Evolutionary conservation across 2,113 vertebrate genomes (phyloP).

Genomic region (Chiloscyllium plagiosum): DNA sequence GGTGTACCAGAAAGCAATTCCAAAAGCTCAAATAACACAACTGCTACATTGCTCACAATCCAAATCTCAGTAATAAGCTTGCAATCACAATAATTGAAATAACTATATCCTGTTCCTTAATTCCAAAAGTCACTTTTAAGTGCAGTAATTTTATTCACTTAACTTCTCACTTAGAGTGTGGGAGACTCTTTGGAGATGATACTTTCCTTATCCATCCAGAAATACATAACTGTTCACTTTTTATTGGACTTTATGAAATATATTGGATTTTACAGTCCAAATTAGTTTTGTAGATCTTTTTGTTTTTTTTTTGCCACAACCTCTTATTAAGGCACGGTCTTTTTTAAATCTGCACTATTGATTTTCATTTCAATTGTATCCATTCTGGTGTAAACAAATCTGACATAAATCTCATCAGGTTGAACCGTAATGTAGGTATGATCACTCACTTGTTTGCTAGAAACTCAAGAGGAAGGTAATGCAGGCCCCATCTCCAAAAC

Average conservation of each 20-base stretch:
- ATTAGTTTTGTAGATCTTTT: background rate
- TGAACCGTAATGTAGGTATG: background rate
- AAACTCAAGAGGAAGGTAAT: background rate
- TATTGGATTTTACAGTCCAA: background rate
- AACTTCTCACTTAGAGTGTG: background rate
- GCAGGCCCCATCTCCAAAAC: background rate
- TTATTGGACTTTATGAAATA: background rate
- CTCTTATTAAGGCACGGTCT: background rate
- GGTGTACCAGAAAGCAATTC: background rate
- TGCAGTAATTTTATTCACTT: background rate
- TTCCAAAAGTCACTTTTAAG: background rate
- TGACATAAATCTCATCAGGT: background rate
- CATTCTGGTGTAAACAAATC: background rate
- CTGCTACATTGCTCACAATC: background rate
- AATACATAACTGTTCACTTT: background rate
- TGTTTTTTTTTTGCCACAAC: background rate
- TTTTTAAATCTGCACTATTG: background rate
- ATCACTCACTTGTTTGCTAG: background rate
- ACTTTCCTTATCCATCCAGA: background rate
- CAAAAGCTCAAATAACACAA: background rate
- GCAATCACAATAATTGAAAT: background rate
- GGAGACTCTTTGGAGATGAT: background rate
- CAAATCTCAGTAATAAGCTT: background rate
- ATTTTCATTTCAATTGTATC: background rate
- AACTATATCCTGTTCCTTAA: background rate